Evolutionary conservation across 2,113 vertebrate genomes (phyloP).

Genomic region (Elanus axillaris): DNA sequence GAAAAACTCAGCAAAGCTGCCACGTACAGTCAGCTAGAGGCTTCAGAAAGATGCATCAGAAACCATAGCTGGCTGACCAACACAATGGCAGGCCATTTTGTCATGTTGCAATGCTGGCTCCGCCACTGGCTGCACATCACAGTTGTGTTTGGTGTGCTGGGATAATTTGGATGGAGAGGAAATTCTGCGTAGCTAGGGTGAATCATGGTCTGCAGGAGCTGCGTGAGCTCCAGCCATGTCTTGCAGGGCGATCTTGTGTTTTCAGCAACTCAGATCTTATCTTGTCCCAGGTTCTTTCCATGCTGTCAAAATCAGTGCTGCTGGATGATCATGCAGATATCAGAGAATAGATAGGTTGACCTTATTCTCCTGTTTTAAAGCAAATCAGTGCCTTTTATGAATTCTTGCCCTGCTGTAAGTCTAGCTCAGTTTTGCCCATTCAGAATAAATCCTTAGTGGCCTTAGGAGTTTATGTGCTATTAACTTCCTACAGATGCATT

Average conservation of each 20-base stretch:
- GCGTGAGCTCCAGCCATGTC: accelerated
- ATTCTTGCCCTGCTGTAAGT: neutral
- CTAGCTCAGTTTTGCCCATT: neutral
- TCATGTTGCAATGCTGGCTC: neutral
- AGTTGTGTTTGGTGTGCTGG: neutral
- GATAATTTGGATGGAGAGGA: slow-evolving; percentile 37
- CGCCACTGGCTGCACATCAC: neutral
- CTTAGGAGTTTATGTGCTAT: neutral
- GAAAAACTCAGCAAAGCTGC: neutral
- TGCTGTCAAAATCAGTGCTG: neutral
- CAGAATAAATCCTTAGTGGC: neutral
- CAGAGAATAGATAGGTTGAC: neutral
- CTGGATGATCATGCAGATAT: neutral
- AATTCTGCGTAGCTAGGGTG: slow-evolving; percentile 5
- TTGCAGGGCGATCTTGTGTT: neutral
- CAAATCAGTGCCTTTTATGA: neutral
- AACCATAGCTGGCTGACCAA: neutral
- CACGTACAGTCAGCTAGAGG: neutral
- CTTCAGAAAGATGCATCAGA: neutral
- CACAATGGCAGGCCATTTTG: neutral
- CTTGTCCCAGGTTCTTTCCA: neutral
- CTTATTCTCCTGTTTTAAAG: neutral
- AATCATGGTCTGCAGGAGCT: neutral
- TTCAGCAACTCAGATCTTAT: neutral
- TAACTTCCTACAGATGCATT: neutral